These are phyloP conservation scores for Aricia agestis DNA, from an alignment of 1,140 invertebrate species.

Conservation along the genomic window DNA sequence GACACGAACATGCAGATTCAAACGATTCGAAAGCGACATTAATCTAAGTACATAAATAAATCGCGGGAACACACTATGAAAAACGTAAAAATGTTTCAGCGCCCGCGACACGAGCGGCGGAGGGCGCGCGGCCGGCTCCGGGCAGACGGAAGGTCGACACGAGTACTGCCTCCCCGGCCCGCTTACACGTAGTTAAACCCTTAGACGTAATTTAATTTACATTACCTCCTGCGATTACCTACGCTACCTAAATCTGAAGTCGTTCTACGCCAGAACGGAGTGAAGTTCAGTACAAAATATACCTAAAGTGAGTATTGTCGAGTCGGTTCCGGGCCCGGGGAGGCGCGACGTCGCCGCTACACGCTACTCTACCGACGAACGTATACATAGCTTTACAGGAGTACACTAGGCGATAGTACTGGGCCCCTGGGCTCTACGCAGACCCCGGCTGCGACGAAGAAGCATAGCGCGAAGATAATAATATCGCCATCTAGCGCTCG, in stretches of 20 bases:
- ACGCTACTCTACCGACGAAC: constrained; percentile 37
- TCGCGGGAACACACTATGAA: neutral
- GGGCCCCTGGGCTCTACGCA: too few species aligned
- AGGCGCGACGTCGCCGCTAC: constrained; percentile 23
- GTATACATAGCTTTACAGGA: constrained; percentile 34
- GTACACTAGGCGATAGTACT: constrained; percentile 31
- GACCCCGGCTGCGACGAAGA: neutral
- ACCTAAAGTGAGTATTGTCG: constrained; percentile 21
- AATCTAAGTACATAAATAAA: constrained; percentile 10
- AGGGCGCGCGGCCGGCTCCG: constrained; percentile 18
- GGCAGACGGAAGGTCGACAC: constrained; percentile 1
- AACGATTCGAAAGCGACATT: neutral
- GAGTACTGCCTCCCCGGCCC: neutral
- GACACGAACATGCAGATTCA: too few species aligned
- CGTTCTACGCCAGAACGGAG: constrained; percentile 5
- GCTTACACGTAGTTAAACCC: constrained; percentile 1
- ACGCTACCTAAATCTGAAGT: neutral
- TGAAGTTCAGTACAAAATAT: constrained; percentile 19
- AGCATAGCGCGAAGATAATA: neutral
- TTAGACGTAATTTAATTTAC: constrained; percentile 21
- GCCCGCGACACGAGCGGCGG: neutral
- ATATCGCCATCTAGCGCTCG: neutral
- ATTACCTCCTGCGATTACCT: neutral
- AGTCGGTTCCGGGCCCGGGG: constrained; percentile 7
- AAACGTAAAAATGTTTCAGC: neutral